Conservation (phyloP, 1,140 invertebrate species). For the Carposina sasakii region DNA sequence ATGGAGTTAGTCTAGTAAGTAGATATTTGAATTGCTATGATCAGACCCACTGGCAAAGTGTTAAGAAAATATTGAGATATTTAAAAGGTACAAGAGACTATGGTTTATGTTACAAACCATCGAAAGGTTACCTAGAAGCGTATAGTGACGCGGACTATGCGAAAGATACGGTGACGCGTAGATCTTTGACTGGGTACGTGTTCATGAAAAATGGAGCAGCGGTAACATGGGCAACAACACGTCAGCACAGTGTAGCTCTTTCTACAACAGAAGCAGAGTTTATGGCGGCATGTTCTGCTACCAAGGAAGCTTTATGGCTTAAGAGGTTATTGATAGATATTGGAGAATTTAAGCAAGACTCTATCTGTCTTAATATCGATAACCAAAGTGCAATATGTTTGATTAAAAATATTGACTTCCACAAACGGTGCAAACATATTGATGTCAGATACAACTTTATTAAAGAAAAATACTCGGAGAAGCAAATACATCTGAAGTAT, state of each 20-base stretch:
- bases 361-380: constrained; percentile 18
- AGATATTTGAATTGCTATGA: constrained; percentile 4
- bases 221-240: constrained; percentile 47
- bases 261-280: constrained; percentile 44
- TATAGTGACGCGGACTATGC: constrained; percentile 20
- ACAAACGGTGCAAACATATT: constrained; percentile 8
- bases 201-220: constrained; percentile 24
- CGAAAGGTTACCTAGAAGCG: background rate
- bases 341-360: constrained; percentile 24
- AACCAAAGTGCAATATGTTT: constrained; percentile 16
- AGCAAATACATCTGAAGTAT: constrained; percentile 38
- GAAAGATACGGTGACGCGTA: constrained; percentile 31
- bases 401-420: constrained; percentile 5
- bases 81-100: constrained; percentile 13
- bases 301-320: constrained; percentile 30
- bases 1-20: constrained; percentile 6
- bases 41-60: constrained; percentile 1
- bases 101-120: constrained; percentile 14
- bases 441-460: constrained; percentile 10
- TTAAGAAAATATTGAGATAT: constrained; percentile 10
- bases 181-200: constrained; percentile 36
- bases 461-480: constrained; percentile 7
- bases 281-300: constrained; percentile 34
- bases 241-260: constrained; percentile 55
- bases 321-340: constrained; percentile 31